Base-by-base conservation (phyloP, 2,888 invertebrate genomes). In the Ligdia adustata region DNA sequence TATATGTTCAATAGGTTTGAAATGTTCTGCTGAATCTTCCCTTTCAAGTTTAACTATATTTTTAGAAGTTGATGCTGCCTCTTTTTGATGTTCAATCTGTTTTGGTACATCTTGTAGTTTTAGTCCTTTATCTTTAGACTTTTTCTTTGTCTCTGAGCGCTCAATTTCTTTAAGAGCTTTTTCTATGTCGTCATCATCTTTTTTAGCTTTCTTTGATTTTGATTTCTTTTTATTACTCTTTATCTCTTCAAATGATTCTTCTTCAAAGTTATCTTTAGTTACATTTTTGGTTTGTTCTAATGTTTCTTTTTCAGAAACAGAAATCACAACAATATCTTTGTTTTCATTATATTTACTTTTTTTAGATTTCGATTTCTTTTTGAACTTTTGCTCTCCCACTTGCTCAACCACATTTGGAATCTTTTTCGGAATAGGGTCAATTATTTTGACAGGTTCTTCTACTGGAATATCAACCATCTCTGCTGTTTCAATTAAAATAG, bases 1-100 rank as follows among this genome's bases (percentile, higher is more conserved):
- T 59, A 88, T 67, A 9, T 79, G 79, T 46, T 79, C 86, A 49
- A 85, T 66, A 14, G 79, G 75, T 29, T 78, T 69, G 22, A 75
- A 32, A 42, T 60, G 67, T 52, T 66, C 69, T 9, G 49, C 47
- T 2, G 20, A 6, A 33, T 46, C 46, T 16, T 43, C 48, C 15
- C 13, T 48, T 24, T 55, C 44, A 22, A 40, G 26, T 33, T 39
- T 29, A 42, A 35, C 15, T 7, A 55, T 38, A 5, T 35, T 32
- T 14, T 49, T 41, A 11, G 9, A 7, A 11, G 7, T 9, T 11
- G 29, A 35, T 11, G n/a, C 9, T 5, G n/a, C 9, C 29, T 44
- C 33, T 39, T 40, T 33, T 4, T 20, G 9, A 1, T 43, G 29
- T 26, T 35, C 31, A 12, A 9, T 7, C 0, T 12, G 11, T 35